A percentile compares a stretch with the other conserved stretches of the same genome.
phyloP scores from a whole-genome alignment of 2,888 invertebrate genomes.

The Coelinius sp. region DNA sequence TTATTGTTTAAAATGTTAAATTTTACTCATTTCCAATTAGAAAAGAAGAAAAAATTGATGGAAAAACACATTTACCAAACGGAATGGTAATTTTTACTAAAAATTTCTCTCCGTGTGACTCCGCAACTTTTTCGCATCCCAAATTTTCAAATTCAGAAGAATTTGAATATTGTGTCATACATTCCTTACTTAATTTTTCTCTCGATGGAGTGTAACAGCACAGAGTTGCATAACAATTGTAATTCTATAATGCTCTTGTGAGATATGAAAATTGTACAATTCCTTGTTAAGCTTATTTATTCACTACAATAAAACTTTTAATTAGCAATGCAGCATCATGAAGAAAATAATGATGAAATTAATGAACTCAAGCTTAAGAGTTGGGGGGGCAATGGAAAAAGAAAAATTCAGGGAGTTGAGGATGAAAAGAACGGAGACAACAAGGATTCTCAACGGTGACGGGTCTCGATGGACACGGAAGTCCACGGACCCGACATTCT shows the following conservation, averaged over 20 bases:
- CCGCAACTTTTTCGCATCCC: too few relatives aligned
- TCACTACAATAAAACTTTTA: constrained; percentile 31
- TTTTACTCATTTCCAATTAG: too few relatives aligned
- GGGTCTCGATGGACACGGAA: constrained; percentile 29
- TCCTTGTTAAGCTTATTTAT: constrained; percentile 11
- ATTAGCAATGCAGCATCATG: constrained; percentile 19
- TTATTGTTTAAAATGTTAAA: too few relatives aligned
- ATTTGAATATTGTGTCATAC: too few relatives aligned
- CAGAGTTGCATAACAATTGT: background rate
- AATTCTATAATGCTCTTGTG: background rate
- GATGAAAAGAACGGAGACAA: constrained; percentile 1
- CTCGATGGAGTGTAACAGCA: background rate
- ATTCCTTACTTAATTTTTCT: background rate
- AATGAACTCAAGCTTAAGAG: background rate
- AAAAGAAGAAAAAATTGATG: too few relatives aligned
- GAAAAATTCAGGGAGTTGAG: background rate
- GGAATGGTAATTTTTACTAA: too few relatives aligned
- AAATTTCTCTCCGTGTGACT: too few relatives aligned
- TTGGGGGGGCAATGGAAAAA: background rate
- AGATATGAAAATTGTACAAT: background rate
- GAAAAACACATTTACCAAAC: too few relatives aligned
- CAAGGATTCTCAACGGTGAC: constrained; percentile 16
- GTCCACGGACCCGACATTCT: background rate
- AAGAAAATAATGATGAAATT: background rate
- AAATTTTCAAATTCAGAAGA: too few relatives aligned